Conservation (phyloP, 1,140 invertebrate species). For the Papilio aristodemus region DNA sequence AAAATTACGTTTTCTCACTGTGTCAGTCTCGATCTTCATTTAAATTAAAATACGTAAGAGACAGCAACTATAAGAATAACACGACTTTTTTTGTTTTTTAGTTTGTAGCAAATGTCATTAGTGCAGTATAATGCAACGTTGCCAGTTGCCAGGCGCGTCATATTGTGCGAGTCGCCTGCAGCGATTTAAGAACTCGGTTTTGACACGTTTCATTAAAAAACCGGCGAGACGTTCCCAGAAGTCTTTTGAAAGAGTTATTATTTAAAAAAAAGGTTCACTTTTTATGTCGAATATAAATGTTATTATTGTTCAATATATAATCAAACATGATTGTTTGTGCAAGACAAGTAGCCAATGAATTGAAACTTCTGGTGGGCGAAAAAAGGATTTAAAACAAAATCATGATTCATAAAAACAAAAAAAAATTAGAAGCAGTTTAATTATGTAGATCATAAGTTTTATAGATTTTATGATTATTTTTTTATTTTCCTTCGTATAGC, state of each 20-base stretch:
- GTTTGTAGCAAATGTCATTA: constrained; percentile 24
- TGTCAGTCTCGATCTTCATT: too few species aligned
- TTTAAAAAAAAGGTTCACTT: not conserved
- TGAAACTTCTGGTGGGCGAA: not conserved
- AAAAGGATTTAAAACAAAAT: not conserved
- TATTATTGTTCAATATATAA: too few species aligned
- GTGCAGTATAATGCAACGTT: constrained; percentile 12
- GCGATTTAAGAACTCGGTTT: constrained; percentile 25
- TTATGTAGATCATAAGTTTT: not conserved
- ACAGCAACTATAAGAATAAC: not conserved
- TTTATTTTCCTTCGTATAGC: constrained; percentile 20
- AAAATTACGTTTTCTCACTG: too few species aligned
- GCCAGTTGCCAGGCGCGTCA: constrained; percentile 8
- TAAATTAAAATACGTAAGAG: too few species aligned
- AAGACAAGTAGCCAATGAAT: too few species aligned
- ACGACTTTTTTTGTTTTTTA: constrained; percentile 12
- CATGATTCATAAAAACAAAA: not conserved
- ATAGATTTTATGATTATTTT: constrained; percentile 14
- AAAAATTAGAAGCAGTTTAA: not conserved
- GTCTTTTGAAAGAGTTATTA: constrained; percentile 20
- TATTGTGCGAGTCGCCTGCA: constrained; percentile 24
- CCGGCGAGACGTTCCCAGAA: constrained; percentile 20
- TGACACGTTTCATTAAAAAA: constrained; percentile 34
- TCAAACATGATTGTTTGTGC: not conserved
- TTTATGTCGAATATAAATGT: not conserved